Base-by-base conservation (phyloP, 2,113 vertebrate genomes). In the Seriola aureovittata region DNA sequence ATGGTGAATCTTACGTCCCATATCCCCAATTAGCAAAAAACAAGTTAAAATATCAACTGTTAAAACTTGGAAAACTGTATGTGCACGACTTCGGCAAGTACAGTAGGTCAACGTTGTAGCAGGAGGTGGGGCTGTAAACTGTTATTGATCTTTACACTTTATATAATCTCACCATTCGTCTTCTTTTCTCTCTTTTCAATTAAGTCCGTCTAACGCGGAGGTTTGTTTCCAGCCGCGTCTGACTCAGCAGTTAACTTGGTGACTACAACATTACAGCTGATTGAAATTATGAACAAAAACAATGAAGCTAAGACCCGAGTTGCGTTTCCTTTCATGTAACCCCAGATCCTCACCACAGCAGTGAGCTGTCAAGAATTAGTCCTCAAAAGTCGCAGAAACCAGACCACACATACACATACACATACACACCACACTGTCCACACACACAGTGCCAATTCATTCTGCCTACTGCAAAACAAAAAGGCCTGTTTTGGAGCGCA, bases 391-490 rank as follows among this genome's bases (percentile, higher is more conserved):
- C 44, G 40, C 36, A 64, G 62, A 82, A 82, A 75, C 4, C 57
- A 13, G 63, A 23, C 69, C 73, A 67, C 75, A 63, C 76, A 68
- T 21, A 71, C 66, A 60, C 57, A 38, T 14, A 62, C 67, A 54
- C 81, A 54, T 54, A 29, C 75, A 73, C 70, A 67, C 58, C 84
- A 70, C 72, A 17, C 44, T 13, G 42, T 67, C 70, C 79, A 58
- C 82, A 59, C 50, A 63, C 29, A 29, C 29, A 63, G 71, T 17
- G 25, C 58, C 81, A 71, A 80, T 85, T 88, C 73, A 82, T 89
- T 83, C 81, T 82, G 60, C 84, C 71, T 75, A 65, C 87, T 81
- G 82, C 85, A 69, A 90, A 94, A 90, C 76, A 92, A 89, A 89
- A 89, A 84, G 80, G 50, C 50, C 79, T 34, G 50, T 60, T 65